Conservation (phyloP, 2,888 invertebrate genomes). For the Gari tellinella region DNA sequence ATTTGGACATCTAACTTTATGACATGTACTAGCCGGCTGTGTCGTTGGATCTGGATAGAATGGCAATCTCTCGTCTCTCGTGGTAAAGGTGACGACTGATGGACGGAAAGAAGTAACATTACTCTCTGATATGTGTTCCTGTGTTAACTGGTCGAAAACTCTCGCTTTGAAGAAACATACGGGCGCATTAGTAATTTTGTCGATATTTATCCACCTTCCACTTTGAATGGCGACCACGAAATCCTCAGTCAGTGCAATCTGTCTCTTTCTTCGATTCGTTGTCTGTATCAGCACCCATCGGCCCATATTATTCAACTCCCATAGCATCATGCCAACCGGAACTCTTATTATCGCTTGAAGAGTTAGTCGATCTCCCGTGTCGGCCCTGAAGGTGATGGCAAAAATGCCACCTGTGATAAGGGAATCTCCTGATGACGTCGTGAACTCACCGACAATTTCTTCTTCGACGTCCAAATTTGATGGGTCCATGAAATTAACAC, state of each 20-base stretch:
- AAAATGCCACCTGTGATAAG: slow-evolving; percentile 6
- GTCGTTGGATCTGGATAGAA: slow-evolving; percentile 12
- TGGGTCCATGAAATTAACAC: slow-evolving; percentile 14
- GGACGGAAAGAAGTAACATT: neutral
- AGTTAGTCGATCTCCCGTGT: neutral
- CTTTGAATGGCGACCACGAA: neutral
- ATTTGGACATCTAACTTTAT: slow-evolving; percentile 18
- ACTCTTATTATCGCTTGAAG: neutral
- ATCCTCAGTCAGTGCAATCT: neutral
- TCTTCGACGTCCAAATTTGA: neutral
- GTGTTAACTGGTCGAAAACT: neutral
- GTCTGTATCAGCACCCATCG: slow-evolving; percentile 4
- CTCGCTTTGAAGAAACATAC: neutral
- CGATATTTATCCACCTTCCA: slow-evolving; percentile 1
- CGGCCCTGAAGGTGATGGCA: neutral
- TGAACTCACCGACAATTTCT: slow-evolving; percentile 11
- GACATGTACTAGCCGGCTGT: slow-evolving; percentile 17
- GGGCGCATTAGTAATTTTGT: slow-evolving; percentile 1
- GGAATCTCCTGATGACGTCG: neutral
- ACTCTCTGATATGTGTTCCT: neutral
- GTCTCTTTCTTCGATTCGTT: neutral
- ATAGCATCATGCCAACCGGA: slow-evolving; percentile 8
- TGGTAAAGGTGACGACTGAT: neutral
- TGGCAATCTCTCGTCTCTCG: slow-evolving; percentile 3
- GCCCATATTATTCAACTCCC: slow-evolving; percentile 1